Evolutionary conservation across 2,113 vertebrate species (phyloP).

Genomic region (Dendrocopos noguchii): DNA sequence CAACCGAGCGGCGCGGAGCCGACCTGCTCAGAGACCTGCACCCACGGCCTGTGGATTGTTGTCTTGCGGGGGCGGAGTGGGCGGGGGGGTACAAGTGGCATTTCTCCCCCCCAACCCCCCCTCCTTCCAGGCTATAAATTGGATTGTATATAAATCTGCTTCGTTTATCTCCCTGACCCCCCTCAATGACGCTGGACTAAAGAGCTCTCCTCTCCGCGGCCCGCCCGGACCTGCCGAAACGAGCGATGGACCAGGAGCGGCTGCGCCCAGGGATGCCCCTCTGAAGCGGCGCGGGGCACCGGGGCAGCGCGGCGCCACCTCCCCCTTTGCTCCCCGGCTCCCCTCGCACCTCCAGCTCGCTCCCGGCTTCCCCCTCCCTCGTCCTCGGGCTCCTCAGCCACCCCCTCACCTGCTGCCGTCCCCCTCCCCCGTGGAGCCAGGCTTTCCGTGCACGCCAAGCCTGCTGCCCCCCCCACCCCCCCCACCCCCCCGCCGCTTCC

Average conservation of each 20-base stretch:
- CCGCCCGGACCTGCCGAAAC: conserved; percentile 55
- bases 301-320: conserved; percentile 20
- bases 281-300: conserved; percentile 52
- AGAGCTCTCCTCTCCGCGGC: conserved; percentile 61
- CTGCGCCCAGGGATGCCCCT: conserved; percentile 53
- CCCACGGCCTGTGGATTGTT: conserved; percentile 11
- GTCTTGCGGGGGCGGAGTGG: conserved; percentile 45
- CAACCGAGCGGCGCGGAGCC: background rate
- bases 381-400: background rate
- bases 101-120: background rate
- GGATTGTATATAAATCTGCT: conserved; percentile 62
- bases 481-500: background rate
- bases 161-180: conserved; percentile 36
- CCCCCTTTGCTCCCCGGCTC: conserved; percentile 16
- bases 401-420: conserved; percentile 41
- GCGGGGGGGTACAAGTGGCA: conserved; percentile 33
- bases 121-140: conserved; percentile 29
- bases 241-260: conserved; percentile 67
- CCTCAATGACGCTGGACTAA: conserved; percentile 52
- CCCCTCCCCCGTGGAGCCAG: background rate
- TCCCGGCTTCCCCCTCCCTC: background rate
- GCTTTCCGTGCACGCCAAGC: background rate
- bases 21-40: conserved; percentile 27
- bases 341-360: conserved; percentile 42
- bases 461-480: background rate